phyloP scores from a whole-genome alignment of 2,888 invertebrate genomes.

The Heterodera filipjevi region DNA sequence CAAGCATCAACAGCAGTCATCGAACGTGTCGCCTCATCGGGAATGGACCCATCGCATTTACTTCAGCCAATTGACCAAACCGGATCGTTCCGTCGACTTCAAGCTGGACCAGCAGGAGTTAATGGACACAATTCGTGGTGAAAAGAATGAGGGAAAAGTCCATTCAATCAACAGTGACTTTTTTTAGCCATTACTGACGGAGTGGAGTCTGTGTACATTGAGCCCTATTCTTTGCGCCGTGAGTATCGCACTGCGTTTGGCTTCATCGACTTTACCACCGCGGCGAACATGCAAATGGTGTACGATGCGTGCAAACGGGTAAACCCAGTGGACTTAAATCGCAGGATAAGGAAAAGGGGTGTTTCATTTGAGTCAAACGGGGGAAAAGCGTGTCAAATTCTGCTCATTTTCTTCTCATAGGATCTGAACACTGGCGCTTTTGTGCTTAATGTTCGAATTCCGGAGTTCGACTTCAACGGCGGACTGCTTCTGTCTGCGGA shows the following conservation, averaged over 20 bases:
- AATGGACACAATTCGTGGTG: slow-evolving; percentile 14
- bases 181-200: slow-evolving; percentile 15
- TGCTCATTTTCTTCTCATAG: not conserved
- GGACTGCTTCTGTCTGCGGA: slow-evolving; percentile 8
- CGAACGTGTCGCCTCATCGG: slow-evolving; percentile 12
- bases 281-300: slow-evolving; percentile 15
- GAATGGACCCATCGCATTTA: slow-evolving; percentile 25
- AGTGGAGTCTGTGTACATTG: slow-evolving; percentile 20
- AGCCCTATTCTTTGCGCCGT: slow-evolving; percentile 6
- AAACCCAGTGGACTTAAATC: too few relatives aligned
- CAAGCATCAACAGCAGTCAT: not conserved
- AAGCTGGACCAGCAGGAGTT: slow-evolving; percentile 18
- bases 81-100: slow-evolving; percentile 5
- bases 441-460: slow-evolving; percentile 19
- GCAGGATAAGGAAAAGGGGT: too few relatives aligned
- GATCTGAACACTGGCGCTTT: not conserved
- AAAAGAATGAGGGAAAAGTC: too few relatives aligned
- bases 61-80: slow-evolving; percentile 18
- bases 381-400: too few relatives aligned
- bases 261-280: slow-evolving; percentile 25
- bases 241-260: slow-evolving; percentile 19
- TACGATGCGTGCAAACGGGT: slow-evolving; percentile 15
- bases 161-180: not conserved
- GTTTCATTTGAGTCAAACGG: too few relatives aligned
- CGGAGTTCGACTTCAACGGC: slow-evolving; percentile 22